phyloP scores from a whole-genome alignment of 1,140 invertebrate genomes.

The Monomorium pharaonis region DNA sequence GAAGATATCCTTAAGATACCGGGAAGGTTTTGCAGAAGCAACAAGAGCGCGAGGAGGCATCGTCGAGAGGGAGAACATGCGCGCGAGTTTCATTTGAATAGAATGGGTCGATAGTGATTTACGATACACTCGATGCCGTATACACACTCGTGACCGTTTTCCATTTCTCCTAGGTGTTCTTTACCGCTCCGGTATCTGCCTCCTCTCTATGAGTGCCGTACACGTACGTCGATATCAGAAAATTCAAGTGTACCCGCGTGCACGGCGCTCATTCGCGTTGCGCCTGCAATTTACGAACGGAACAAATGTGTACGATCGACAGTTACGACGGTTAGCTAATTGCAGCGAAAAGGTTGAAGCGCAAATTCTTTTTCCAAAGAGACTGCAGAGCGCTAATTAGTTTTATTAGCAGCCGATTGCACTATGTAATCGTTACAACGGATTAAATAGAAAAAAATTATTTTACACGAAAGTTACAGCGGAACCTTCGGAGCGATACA shows the following conservation, averaged over 20 bases:
- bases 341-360: neutral
- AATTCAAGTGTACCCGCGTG: slow-evolving; percentile 38
- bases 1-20: slow-evolving; percentile 58
- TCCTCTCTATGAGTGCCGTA: slow-evolving; percentile 73
- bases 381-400: too few species aligned
- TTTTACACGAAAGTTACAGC: slow-evolving; percentile 24
- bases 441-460: neutral
- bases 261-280: neutral
- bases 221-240: slow-evolving; percentile 51
- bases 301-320: slow-evolving; percentile 26
- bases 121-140: slow-evolving; percentile 75
- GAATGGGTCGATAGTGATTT: slow-evolving; percentile 83
- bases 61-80: slow-evolving; percentile 69
- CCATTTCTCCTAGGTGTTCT: slow-evolving; percentile 72
- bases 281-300: slow-evolving; percentile 14
- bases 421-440: neutral
- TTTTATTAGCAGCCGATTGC: neutral
- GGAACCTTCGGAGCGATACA: neutral
- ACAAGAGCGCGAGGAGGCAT: slow-evolving; percentile 54
- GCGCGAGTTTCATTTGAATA: slow-evolving; percentile 81
- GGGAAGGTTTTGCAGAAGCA: slow-evolving; percentile 32
- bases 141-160: slow-evolving; percentile 79
- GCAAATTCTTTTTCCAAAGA: neutral
- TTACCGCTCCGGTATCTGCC: slow-evolving; percentile 49
- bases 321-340: slow-evolving; percentile 29